phyloP scores from a whole-genome alignment of 1,140 invertebrate genomes.

The Caenorhabditis remanei region DNA sequence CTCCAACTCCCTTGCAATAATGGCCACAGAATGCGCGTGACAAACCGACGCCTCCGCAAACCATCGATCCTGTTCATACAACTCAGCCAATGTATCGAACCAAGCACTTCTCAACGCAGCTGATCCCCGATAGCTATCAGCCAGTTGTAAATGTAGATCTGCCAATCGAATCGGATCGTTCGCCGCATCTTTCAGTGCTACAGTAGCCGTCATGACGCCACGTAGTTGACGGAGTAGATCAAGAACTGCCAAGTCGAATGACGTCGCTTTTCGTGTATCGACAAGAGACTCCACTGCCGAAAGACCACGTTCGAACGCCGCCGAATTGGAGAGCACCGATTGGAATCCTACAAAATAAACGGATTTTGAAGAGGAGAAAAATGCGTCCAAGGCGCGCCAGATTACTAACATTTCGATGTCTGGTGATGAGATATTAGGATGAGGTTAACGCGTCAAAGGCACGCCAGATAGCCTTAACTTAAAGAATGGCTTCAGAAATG shows the following conservation, averaged over 20 bases:
- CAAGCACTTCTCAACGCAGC: constrained; percentile 91
- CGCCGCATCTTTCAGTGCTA: constrained; percentile 89
- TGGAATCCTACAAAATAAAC: constrained; percentile 4
- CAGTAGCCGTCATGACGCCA: constrained; percentile 92
- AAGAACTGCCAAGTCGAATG: constrained; percentile 71
- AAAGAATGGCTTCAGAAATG: too few relatives aligned
- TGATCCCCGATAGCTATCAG: constrained; percentile 92
- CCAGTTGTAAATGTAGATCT: constrained; percentile 91
- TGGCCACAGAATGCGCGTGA: constrained; percentile 76
- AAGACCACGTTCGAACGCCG: constrained; percentile 71
- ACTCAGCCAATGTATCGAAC: constrained; percentile 89
- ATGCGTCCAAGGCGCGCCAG: too few relatives aligned
- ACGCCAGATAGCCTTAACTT: too few relatives aligned
- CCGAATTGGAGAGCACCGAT: constrained; percentile 57
- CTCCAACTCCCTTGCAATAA: constrained; percentile 76
- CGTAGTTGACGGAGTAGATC: constrained; percentile 82
- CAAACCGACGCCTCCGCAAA: constrained; percentile 84
- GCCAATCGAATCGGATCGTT: constrained; percentile 86
- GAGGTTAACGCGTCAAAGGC: too few relatives aligned
- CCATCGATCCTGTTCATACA: constrained; percentile 81
- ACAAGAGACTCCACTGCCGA: constrained; percentile 70
- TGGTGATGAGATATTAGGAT: too few relatives aligned
- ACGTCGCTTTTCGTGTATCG: constrained; percentile 58
- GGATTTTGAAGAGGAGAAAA: too few relatives aligned
- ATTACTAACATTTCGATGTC: too few relatives aligned